Base-by-base conservation (phyloP, 2,888 invertebrate genomes). In the Busseola fusca region DNA sequence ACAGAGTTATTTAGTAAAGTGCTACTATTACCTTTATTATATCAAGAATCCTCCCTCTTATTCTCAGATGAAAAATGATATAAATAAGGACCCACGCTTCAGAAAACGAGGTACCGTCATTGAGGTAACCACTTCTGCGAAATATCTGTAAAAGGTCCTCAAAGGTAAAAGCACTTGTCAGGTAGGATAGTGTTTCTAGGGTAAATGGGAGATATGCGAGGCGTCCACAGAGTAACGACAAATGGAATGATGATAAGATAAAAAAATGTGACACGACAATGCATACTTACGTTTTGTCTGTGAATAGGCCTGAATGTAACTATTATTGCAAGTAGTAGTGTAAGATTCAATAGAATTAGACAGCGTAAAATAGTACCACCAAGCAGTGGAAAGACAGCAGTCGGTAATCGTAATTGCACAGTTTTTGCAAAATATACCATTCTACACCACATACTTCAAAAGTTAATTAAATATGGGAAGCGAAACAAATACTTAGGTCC, bases 151-250 rank as follows among this genome's bases (percentile, higher is more conserved):
- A 56, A 79, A 65, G 77, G 50, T 30, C 16, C 3, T 57, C 30
- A 27, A 45, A 48, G 62, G 42, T 74, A n/a, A 69, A 69, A 69
- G 54, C 64, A 66, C 56, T 69, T 80, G 80, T 74, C 69, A 60
- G 48, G 37, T 14, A 25, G 42, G 50, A 40, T 58, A 62, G 58
- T 59, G 42, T 59, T 79, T 63, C 37, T 70, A n/a, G 3, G 0
- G 9, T 48, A 62, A 65, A n/a, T 0, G 21, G 9, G 48, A 59
- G 14, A 65, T 66, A 30, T 58, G 58, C 27, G 18, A 14, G 12
- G 21, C 1, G 45, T 30, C 37, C 65, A 78, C 52, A 52, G 69
- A 66, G 25, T 60, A 57, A 12, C 12, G 30, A 48, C 10, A 45
- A 58, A 42, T 56, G 54, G 58, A 72, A 48, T 48, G 3, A 42